Evolutionary conservation across 2,797 vertebrate genomes (phyloP), one percentile per base, ranked within the genome.

Genomic region (Muraenolepis orangiensis): DNA sequence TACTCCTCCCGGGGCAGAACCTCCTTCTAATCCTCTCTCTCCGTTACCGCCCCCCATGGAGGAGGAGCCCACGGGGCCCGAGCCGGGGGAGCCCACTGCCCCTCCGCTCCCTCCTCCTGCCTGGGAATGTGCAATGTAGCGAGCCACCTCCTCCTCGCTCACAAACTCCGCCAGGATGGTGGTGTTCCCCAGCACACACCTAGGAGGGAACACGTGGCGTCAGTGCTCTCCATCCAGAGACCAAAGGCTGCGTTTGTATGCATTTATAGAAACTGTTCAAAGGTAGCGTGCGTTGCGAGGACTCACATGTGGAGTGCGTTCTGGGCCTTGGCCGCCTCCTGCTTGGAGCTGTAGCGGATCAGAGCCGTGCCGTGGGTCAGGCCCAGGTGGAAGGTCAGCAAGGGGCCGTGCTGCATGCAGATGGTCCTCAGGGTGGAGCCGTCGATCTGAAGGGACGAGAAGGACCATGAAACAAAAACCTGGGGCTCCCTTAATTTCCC

Each of bases 301-400:
- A 73, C 89, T 75, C 74, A 96, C 96, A 96, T 96, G 92, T 96
- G 96, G 91, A 96, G 93, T 86, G 96, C 95, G 85, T 94, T 96
- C 88, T 96, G 96, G 88, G 96, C 96, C 93, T 96, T 96, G 91
- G 95, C 95, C 69, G 96, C 96, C 92, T 96, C 96, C 85, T 96
- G 95, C 91, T 95, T 95, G 93, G 95, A 94, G 93, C 93, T 96
- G 67, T 96, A 96, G 93, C 95, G 94, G 90, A 96, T 96, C 87
- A 96, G 94, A 88, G 96, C 96, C 23, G 95, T 96, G 91, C 96
- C 96, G 91, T 96, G 96, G 91, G 95, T 96, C 90, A 96, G 93
- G 91, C 96, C 96, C 89, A 96, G 95, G 91, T 96, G 96, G 94
- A 96, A 96, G 94, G 96, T 96, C 93, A 96, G 93, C 92, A 96